Evolutionary conservation across 2,888 invertebrate genomes (phyloP).

Genomic region (Ceriagrion tenellum): DNA sequence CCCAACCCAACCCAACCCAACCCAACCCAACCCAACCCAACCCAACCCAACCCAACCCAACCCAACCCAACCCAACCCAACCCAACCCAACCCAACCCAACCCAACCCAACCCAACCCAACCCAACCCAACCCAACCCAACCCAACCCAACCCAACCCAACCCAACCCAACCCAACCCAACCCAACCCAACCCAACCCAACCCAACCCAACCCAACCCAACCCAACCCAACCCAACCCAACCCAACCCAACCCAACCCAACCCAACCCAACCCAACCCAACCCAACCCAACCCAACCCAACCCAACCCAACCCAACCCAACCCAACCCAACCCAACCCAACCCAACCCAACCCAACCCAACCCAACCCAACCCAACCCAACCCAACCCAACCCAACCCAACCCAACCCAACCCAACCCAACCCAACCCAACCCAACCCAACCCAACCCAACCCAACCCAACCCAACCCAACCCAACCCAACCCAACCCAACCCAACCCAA

Average conservation of each 20-base stretch:
- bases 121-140: constrained; percentile 1
- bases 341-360: constrained; percentile 1
- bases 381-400: constrained; percentile 1
- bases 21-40: constrained; percentile 1
- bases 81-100: constrained; percentile 1
- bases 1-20: constrained; percentile 1
- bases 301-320: constrained; percentile 1
- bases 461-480: constrained; percentile 1
- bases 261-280: constrained; percentile 1
- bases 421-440: constrained; percentile 1
- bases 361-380: constrained; percentile 1
- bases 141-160: constrained; percentile 1
- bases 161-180: constrained; percentile 1
- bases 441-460: constrained; percentile 1
- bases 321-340: constrained; percentile 1
- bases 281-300: constrained; percentile 1
- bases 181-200: constrained; percentile 1
- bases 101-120: constrained; percentile 1
- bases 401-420: constrained; percentile 1
- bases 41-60: constrained; percentile 1
- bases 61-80: constrained; percentile 1
- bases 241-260: constrained; percentile 1
- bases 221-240: constrained; percentile 1
- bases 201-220: constrained; percentile 1
- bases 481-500: constrained; percentile 1